phyloP scores from a whole-genome alignment of 1,140 invertebrate genomes.

The Nomia melanderi region DNA sequence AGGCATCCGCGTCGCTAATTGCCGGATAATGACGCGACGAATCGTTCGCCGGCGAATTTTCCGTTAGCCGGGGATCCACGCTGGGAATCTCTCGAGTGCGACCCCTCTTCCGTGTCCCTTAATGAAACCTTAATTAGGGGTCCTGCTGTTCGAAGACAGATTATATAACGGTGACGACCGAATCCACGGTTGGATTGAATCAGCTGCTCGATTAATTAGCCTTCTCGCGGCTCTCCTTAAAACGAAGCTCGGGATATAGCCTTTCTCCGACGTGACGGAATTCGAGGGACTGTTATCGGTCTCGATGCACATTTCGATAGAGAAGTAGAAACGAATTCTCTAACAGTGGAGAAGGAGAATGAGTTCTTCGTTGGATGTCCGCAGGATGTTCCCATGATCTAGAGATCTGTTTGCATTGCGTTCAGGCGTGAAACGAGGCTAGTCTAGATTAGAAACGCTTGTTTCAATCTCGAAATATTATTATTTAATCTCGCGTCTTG shows the following conservation, averaged over 20 bases:
- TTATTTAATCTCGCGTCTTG: too few relatives aligned
- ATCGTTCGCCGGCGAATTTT: background rate
- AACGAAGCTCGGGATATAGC: background rate
- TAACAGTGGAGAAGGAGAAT: background rate
- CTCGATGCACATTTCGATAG: background rate
- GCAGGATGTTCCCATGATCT: too few relatives aligned
- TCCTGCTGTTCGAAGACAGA: background rate
- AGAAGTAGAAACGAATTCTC: background rate
- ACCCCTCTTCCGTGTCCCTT: background rate
- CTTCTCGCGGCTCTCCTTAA: background rate
- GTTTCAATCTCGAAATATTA: too few relatives aligned
- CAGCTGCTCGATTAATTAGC: conserved; percentile 31
- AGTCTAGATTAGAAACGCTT: too few relatives aligned
- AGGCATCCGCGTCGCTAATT: conserved; percentile 10
- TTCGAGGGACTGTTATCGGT: too few relatives aligned
- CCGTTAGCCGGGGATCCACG: background rate
- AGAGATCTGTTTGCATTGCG: too few relatives aligned
- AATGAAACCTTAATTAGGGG: conserved; percentile 28
- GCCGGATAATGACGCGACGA: conserved; percentile 12
- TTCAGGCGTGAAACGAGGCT: too few relatives aligned
- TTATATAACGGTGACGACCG: background rate
- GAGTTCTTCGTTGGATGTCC: background rate
- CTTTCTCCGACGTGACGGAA: background rate
- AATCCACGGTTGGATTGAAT: conserved; percentile 5
- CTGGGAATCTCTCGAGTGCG: background rate